Evolutionary conservation across 2,113 vertebrate genomes (phyloP).

Genomic region (Hippocampus comes): DNA sequence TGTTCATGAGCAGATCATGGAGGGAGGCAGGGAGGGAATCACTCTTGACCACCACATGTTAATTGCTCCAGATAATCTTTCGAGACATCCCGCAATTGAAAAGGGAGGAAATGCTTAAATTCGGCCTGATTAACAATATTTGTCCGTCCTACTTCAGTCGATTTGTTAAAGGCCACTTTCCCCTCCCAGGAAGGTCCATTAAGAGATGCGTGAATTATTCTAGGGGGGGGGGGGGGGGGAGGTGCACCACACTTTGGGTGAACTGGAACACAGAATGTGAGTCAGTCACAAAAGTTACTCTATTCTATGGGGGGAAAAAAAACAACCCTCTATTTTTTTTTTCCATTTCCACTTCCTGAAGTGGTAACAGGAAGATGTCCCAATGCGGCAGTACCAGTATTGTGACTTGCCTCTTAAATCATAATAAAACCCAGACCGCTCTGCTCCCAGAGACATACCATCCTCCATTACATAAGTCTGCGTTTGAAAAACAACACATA

Average conservation of each 20-base stretch:
- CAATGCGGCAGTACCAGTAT: neutral
- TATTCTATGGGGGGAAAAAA: too few species aligned
- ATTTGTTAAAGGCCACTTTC: too few species aligned
- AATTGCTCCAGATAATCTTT: too few species aligned
- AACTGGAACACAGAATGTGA: neutral
- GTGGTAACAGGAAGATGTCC: neutral
- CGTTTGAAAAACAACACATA: slow-evolving; percentile 40
- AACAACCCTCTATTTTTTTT: neutral
- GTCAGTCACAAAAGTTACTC: neutral
- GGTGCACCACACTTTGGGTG: neutral
- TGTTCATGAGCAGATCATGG: too few species aligned
- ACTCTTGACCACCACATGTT: too few species aligned
- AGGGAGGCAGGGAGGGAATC: too few species aligned
- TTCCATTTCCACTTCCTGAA: slow-evolving; percentile 3
- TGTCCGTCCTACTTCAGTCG: too few species aligned
- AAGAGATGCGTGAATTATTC: neutral
- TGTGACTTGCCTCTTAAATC: slow-evolving; percentile 39
- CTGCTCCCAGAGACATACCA: neutral
- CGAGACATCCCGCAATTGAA: too few species aligned
- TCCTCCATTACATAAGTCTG: slow-evolving; percentile 35
- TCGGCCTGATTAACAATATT: neutral
- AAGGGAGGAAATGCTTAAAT: neutral
- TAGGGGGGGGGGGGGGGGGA: neutral
- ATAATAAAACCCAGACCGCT: slow-evolving; percentile 40
- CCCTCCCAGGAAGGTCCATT: neutral